Percentiles rank a stretch among this genome's conserved stretches.
Evolutionary conservation across 2,113 vertebrate genomes (phyloP).

Genomic region (Myotis brandtii): DNA sequence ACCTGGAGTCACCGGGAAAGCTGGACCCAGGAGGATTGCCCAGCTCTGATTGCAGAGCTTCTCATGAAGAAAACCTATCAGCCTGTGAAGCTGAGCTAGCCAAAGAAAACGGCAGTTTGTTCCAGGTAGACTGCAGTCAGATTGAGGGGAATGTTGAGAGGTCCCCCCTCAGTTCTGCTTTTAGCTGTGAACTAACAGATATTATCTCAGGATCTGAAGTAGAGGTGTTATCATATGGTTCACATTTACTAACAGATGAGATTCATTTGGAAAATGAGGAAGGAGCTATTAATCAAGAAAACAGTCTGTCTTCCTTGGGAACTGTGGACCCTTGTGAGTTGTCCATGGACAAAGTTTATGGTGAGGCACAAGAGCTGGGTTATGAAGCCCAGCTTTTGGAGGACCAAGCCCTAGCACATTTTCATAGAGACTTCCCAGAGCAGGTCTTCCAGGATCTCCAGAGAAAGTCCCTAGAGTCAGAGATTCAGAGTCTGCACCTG

Average conservation of each 20-base stretch:
- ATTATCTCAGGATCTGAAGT: constrained; percentile 65
- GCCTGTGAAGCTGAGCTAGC: constrained; percentile 41
- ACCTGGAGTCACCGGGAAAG: neutral
- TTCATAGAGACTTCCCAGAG: constrained; percentile 21
- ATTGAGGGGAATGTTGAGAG: neutral
- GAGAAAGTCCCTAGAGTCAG: neutral
- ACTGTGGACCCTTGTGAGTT: constrained; percentile 71
- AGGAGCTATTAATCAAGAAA: constrained; percentile 41
- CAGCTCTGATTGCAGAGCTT: neutral
- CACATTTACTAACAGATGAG: constrained; percentile 73
- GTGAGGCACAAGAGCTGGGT: constrained; percentile 59
- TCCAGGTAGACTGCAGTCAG: constrained; percentile 64
- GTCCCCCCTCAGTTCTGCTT: constrained; percentile 4
- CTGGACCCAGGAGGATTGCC: neutral
- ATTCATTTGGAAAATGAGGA: constrained; percentile 54
- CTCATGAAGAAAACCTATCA: constrained; percentile 55
- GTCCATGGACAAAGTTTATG: constrained; percentile 68
- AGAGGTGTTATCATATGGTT: constrained; percentile 83
- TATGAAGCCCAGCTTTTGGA: neutral
- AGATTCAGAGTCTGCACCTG: neutral
- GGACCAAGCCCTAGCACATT: constrained; percentile 29
- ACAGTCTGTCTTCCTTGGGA: constrained; percentile 55
- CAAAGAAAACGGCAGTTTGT: constrained; percentile 78
- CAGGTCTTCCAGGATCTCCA: constrained; percentile 22
- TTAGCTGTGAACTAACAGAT: constrained; percentile 62